These are phyloP conservation scores for Sarcophaga rosellei DNA, from an alignment of 2,888 invertebrate species.

Conservation along the genomic window DNA sequence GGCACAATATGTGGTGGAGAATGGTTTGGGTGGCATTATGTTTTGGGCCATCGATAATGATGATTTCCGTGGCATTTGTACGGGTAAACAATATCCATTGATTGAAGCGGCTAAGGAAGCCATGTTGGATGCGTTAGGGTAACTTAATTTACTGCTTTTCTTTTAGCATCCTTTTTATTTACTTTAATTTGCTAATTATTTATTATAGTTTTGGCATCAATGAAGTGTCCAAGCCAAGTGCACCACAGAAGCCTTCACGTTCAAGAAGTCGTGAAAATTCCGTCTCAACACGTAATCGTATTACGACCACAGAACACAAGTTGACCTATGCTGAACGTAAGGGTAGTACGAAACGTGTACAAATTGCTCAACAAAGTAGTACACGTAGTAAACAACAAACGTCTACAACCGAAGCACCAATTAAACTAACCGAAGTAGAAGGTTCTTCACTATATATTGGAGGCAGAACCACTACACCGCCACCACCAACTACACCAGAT, in stretches of 20 bases:
- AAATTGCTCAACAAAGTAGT: conserved; percentile 24
- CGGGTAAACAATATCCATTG: conserved; percentile 92
- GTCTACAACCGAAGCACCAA: conserved; percentile 77
- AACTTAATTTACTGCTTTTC: conserved; percentile 71
- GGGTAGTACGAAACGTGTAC: conserved; percentile 68
- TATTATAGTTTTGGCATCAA: conserved; percentile 77
- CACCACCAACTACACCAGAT: conserved; percentile 92
- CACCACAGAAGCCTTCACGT: conserved; percentile 77
- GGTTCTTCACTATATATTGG: conserved; percentile 77
- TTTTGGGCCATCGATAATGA: conserved; percentile 93
- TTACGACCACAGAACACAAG: conserved; percentile 72
- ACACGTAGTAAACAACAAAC: conserved; percentile 68
- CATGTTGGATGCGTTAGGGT: conserved; percentile 86
- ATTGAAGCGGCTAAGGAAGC: conserved; percentile 95
- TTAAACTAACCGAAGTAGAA: conserved; percentile 75
- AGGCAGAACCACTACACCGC: conserved; percentile 83
- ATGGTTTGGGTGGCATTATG: conserved; percentile 89
- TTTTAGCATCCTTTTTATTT: background rate
- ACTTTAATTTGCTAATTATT: background rate
- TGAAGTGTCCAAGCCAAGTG: conserved; percentile 78
- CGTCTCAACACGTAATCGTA: conserved; percentile 73
- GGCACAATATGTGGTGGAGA: conserved; percentile 91
- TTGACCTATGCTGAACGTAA: conserved; percentile 69
- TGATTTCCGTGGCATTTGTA: conserved; percentile 95
- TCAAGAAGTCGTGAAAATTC: conserved; percentile 76